These are phyloP conservation scores for Pagetopsis macropterus DNA, from an alignment of 2,797 vertebrate genomes.

Conservation along the genomic window DNA sequence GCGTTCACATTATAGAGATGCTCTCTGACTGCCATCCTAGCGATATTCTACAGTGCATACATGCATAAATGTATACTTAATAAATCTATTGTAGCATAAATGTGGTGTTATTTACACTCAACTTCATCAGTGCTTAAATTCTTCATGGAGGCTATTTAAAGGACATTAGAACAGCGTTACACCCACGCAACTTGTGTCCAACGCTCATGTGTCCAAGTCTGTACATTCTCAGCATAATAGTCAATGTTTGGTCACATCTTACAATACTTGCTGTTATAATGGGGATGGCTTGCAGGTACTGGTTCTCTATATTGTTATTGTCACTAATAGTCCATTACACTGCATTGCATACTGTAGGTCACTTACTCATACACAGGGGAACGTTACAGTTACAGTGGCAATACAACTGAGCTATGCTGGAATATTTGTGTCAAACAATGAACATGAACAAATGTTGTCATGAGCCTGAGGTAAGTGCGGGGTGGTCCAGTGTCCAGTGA, in stretches of 20 bases:
- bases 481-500: conserved; percentile 28
- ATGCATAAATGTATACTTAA: conserved; percentile 37
- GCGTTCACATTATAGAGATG: conserved; percentile 12
- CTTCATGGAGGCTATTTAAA: conserved; percentile 64
- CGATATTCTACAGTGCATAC: conserved; percentile 18
- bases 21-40: conserved; percentile 9
- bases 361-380: conserved; percentile 16
- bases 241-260: conserved; percentile 27
- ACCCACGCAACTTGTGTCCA: conserved; percentile 67
- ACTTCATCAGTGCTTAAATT: conserved; percentile 47
- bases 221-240: conserved; percentile 49
- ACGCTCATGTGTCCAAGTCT: conserved; percentile 52
- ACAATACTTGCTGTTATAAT: conserved; percentile 23
- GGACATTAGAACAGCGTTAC: conserved; percentile 50
- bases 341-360: conserved; percentile 14
- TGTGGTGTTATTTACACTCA: conserved; percentile 47
- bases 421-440: conserved; percentile 23
- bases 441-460: conserved; percentile 35
- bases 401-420: conserved; percentile 45
- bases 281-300: conserved; percentile 48
- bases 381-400: conserved; percentile 34
- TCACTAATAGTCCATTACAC: conserved; percentile 26
- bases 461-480: conserved; percentile 29
- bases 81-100: conserved; percentile 56
- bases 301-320: conserved; percentile 44